Evolutionary conservation across 2,888 invertebrate species (phyloP).

Genomic region (Hirudinaria manillensis): DNA sequence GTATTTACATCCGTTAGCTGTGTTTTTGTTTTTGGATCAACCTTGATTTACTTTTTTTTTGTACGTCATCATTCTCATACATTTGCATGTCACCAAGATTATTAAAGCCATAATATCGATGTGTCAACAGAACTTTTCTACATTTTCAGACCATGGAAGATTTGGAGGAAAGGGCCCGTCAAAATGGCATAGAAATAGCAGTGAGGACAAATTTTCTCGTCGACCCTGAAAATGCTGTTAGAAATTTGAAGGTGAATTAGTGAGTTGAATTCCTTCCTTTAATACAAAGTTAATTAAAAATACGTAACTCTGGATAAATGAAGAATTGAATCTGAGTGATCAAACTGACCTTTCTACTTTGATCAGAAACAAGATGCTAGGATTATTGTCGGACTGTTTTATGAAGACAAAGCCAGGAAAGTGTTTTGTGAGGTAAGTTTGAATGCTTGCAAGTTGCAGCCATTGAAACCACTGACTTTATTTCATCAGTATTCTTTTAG

Average conservation of each 20-base stretch:
- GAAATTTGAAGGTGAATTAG: conserved; percentile 65
- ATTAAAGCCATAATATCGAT: neutral
- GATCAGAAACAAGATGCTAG: conserved; percentile 86
- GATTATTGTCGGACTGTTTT: conserved; percentile 95
- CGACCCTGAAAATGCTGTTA: conserved; percentile 90
- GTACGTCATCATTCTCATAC: neutral
- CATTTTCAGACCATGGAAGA: conserved; percentile 81
- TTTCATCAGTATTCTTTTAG: too few relatives aligned
- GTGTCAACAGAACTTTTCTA: neutral
- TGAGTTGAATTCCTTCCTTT: too few relatives aligned
- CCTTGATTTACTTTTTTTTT: neutral
- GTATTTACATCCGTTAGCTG: conserved; percentile 64
- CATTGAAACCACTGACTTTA: too few relatives aligned
- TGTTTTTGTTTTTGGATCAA: conserved; percentile 6
- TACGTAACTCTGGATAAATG: conserved; percentile 10
- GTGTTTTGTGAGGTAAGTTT: conserved; percentile 68
- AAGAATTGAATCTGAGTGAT: neutral
- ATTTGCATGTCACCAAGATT: neutral
- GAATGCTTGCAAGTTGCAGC: too few relatives aligned
- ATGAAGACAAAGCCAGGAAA: conserved; percentile 89
- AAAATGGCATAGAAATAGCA: conserved; percentile 79
- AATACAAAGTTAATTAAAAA: too few relatives aligned
- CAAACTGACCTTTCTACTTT: neutral
- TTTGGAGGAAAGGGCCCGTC: conserved; percentile 73
- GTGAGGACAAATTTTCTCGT: conserved; percentile 93